Base-by-base conservation (phyloP, 2,888 invertebrate genomes). In the Nemurella pictetii region DNA sequence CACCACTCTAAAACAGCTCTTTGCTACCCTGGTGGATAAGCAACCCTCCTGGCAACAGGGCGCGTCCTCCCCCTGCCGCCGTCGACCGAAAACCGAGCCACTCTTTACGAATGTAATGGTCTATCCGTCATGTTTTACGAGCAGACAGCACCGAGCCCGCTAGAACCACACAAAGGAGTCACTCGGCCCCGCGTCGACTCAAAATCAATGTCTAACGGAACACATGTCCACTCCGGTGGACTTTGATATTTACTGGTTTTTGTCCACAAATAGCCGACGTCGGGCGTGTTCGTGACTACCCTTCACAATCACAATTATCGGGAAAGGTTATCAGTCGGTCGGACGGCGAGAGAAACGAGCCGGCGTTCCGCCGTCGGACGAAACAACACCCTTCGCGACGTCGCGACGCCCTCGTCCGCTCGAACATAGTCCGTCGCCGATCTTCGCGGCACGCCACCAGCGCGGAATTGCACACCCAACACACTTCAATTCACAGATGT, bases 71-170 rank as follows among this genome's bases (percentile, higher is more conserved):
- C 82, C 55, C 27, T 29, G 28, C 28, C 78, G n/a, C 78, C 0
- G 28, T 28, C 30, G 9, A 27, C n/a, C 29, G 30, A 29, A 28
- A 30, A 27, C 30, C 78, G 78, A 78, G 55, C 82, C 55, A 82
- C 55, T 82, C 82, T 82, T 72, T 82, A 82, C 55, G 55, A 27
- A 81, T 82, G 36, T 82, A 82, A 82, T 82, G 29, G 55, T 82
- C 55, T 72, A 82, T 82, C 82, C 82, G 72, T 82, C 82, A 72
- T 82, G 82, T 82, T 82, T 82, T 55, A 36, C 55, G 55, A 82
- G 55, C 82, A 72, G 82, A 72, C 28, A 78, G 25, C 55, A 55
- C 26, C 78, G 78, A 78, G 78, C 29, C 55, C 1, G 55, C 55
- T 78, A 27, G 29, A 28, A 72, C 55, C 55, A 82, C 55, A 82